Conservation (phyloP, 2,113 vertebrate species). For the Syrmaticus mikado region DNA sequence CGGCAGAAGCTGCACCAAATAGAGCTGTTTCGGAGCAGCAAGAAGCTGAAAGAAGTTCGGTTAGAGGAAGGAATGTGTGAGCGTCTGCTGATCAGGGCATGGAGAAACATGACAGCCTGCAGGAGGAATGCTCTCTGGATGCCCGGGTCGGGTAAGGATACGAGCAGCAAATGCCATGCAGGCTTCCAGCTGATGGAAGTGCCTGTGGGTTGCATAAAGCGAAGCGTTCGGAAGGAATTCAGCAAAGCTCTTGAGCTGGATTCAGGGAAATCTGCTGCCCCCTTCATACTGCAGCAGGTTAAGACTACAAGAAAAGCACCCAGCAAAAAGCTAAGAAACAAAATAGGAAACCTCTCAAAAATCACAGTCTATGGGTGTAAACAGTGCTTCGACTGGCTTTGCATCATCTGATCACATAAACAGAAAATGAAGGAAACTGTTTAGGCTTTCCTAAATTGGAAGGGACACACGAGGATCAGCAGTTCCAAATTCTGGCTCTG, state of each 20-base stretch:
- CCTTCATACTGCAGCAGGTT: not conserved
- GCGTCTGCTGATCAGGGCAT: not conserved
- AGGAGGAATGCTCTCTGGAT: not conserved
- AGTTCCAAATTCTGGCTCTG: not conserved
- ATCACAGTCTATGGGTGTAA: not conserved
- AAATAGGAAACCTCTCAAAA: accelerated
- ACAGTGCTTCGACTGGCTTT: accelerated
- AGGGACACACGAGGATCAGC: not conserved
- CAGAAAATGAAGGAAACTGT: accelerated
- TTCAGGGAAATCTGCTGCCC: conserved; percentile 5
- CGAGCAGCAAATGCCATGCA: not conserved
- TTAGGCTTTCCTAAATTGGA: not conserved
- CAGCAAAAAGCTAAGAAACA: too few relatives aligned
- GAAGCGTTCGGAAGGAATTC: not conserved
- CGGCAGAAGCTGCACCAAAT: not conserved
- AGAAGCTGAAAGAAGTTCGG: not conserved
- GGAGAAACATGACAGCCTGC: not conserved
- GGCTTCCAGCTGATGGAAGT: conserved; percentile 13
- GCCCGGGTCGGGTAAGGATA: conserved; percentile 52
- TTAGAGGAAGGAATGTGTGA: not conserved
- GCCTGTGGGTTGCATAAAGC: not conserved
- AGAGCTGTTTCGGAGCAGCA: not conserved
- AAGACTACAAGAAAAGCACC: not conserved
- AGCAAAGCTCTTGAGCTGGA: not conserved
- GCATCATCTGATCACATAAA: too few relatives aligned